A percentile compares a stretch with the other conserved stretches of the same genome.
Evolutionary conservation across 2,888 invertebrate species (phyloP).

Genomic region (Pyrgus malvae): DNA sequence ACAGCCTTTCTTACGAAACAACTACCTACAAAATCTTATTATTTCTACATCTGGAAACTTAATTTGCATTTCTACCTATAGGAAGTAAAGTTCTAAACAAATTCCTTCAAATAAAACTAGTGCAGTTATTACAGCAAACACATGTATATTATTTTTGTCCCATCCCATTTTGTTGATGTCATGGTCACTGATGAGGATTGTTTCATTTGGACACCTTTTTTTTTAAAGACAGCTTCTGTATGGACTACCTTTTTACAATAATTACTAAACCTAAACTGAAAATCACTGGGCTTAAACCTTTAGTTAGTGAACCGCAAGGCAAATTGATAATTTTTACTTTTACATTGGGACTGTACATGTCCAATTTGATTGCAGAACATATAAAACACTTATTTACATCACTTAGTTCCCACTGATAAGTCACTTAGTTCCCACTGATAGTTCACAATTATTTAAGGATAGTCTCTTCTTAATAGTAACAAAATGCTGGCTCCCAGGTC

Average conservation of each 20-base stretch:
- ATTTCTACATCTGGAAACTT: slow-evolving; percentile 29
- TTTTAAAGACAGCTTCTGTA: slow-evolving; percentile 17
- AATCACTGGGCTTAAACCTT: neutral
- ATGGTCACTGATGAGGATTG: neutral
- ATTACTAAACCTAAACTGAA: slow-evolving; percentile 25
- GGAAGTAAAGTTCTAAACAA: slow-evolving; percentile 33
- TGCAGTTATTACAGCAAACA: slow-evolving; percentile 27
- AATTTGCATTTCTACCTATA: slow-evolving; percentile 29
- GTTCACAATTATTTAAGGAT: neutral
- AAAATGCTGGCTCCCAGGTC: slow-evolving; percentile 22
- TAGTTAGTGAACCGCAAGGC: neutral
- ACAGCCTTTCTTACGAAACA: slow-evolving; percentile 13
- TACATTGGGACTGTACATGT: neutral
- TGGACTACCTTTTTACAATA: slow-evolving; percentile 33
- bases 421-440: neutral
- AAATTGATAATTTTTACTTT: neutral
- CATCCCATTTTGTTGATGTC: slow-evolving; percentile 2
- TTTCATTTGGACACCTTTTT: neutral
- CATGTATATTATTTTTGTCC: slow-evolving; percentile 16
- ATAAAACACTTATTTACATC: neutral
- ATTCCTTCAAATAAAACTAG: slow-evolving; percentile 32
- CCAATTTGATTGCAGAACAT: neutral
- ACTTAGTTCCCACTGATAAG: neutral
- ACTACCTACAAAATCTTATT: slow-evolving; percentile 25
- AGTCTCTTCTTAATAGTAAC: slow-evolving; percentile 8